Conservation (phyloP, 2,113 vertebrate species). For the Osmerus eperlanus region DNA sequence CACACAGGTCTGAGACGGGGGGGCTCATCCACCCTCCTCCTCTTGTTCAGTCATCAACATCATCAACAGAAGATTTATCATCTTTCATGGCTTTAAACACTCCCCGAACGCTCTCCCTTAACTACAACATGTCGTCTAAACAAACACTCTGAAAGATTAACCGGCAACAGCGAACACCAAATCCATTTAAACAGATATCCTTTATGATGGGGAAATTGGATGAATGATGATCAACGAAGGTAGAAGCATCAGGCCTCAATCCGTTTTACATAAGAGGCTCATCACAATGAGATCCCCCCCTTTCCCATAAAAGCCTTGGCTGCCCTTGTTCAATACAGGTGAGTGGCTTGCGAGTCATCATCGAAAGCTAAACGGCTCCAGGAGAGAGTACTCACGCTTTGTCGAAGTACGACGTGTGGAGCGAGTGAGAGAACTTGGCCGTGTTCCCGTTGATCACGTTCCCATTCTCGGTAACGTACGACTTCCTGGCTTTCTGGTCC, state of each 20-base stretch:
- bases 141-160: too few relatives aligned
- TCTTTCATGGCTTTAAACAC: neutral
- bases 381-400: conserved; percentile 81
- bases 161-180: too few relatives aligned
- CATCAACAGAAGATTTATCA: neutral
- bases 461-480: conserved; percentile 79
- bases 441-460: conserved; percentile 75
- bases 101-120: neutral
- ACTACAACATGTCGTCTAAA: too few relatives aligned
- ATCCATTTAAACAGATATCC: too few relatives aligned
- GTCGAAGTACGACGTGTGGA: conserved; percentile 88
- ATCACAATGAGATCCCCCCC: too few relatives aligned
- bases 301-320: neutral
- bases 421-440: conserved; percentile 79
- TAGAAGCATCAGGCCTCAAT: too few relatives aligned
- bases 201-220: too few relatives aligned
- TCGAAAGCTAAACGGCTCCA: neutral
- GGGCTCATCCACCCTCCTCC: neutral
- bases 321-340: neutral
- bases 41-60: neutral
- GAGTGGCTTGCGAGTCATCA: neutral
- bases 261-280: too few relatives aligned
- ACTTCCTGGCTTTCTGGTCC: conserved; percentile 91
- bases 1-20: conserved; percentile 37
- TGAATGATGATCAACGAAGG: too few relatives aligned